Conservation (phyloP, 2,888 invertebrate genomes). For the Melanchra persicariae region DNA sequence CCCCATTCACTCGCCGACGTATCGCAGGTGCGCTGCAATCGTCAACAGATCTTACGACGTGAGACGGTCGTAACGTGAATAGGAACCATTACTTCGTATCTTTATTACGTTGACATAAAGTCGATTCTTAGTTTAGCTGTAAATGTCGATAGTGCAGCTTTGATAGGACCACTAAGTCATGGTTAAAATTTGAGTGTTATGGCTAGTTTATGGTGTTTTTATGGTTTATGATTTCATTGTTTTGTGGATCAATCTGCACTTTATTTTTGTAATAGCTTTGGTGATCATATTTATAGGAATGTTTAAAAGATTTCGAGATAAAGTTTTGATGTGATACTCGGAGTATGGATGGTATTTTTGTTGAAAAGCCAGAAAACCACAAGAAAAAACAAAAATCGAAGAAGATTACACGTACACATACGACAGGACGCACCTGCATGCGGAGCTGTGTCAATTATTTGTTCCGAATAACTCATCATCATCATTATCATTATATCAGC, state of each 20-base stretch:
- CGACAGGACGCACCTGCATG: no score
- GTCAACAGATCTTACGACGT: constrained; percentile 64
- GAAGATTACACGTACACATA: no score
- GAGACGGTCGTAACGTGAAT: constrained; percentile 60
- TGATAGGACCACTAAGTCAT: constrained; percentile 49
- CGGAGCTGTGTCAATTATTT: no score
- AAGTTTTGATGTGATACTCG: no score
- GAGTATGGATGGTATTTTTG: no score
- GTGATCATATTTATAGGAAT: not conserved
- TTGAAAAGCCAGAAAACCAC: no score
- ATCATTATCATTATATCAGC: no score
- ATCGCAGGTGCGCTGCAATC: constrained; percentile 64
- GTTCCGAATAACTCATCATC: no score
- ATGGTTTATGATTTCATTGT: constrained; percentile 28
- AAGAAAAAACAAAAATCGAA: no score
- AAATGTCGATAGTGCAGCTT: constrained; percentile 54
- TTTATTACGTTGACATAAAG: constrained; percentile 68
- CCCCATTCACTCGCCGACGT: constrained; percentile 54
- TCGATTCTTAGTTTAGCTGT: constrained; percentile 60
- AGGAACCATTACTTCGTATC: constrained; percentile 67
- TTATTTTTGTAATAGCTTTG: not conserved
- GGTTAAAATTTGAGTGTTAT: constrained; percentile 53
- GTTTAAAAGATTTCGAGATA: not conserved
- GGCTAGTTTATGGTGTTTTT: constrained; percentile 40
- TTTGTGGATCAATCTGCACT: constrained; percentile 11